Evolutionary conservation across 1,140 invertebrate genomes (phyloP), one percentile per base, ranked within the genome.

Genomic region (Lutraria rhynchaena): DNA sequence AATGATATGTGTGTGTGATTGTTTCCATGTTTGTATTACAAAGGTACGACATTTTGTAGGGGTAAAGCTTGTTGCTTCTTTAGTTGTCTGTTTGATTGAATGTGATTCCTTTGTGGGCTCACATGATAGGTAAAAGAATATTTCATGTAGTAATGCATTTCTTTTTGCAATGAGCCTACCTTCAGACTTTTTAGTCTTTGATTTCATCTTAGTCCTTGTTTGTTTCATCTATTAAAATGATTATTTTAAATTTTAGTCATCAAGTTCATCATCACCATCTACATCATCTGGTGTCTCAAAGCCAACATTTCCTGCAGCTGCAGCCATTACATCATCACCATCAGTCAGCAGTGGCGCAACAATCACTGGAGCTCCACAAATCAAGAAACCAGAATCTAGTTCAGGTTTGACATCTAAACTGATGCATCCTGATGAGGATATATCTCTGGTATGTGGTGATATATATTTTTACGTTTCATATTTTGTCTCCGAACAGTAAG

Each of bases 401-500:
- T 96, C 96, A 76, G 96, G 96, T 71, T 95, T 96, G 33, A 95
- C 96, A 24, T 97, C 96, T 90, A 96, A 96, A 93, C 98, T 99
- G 69, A 95, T 99, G 88, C 98, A 99, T 92, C 98, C 98, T 31
- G 95, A 96, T 31, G 97, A 99, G 92, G 98, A 99, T 93, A 95
- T 98, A 53, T 98, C 97, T 57, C 86, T 96, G 92, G 95, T 96
- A 93, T 93, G 94, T 70, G 19, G 31, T 37, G 29, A n/a, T 31
- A 57, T n/a, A 7, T 60, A 58, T 81, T 19, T 37, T 7, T 81
- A 49, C 58, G 0, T 58, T 19, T 71, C n/a, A 33, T 49, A 67
- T 44, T 9, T 27, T 51, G 29, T 11, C 33, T 37, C 9, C 29
- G 4, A 22, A 37, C 61, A 37, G n/a, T 24, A 22, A 37, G 22